Evolutionary conservation across 2,113 vertebrate species (phyloP).

Genomic region (Macquaria australasica): DNA sequence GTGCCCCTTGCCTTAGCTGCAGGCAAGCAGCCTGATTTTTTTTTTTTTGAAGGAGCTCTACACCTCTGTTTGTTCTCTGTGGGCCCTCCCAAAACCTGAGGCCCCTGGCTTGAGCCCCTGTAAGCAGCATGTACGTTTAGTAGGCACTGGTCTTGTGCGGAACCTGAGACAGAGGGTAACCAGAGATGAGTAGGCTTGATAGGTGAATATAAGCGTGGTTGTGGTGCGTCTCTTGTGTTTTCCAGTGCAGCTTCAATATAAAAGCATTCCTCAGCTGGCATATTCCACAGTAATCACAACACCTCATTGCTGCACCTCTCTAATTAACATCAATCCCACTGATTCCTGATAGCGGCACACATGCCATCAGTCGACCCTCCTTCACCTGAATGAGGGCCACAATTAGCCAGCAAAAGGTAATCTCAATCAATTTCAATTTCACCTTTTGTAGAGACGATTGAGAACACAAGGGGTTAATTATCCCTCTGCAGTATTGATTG

Average conservation of each 20-base stretch:
- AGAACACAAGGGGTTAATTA: constrained; percentile 74
- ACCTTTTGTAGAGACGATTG: constrained; percentile 46
- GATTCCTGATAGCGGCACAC: constrained; percentile 30
- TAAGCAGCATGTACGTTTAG: background rate
- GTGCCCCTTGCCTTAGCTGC: background rate
- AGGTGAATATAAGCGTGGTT: background rate
- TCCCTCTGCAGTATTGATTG: constrained; percentile 63
- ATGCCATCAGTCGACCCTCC: constrained; percentile 28
- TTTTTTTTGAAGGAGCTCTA: background rate
- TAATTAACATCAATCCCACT: background rate
- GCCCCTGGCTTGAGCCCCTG: background rate
- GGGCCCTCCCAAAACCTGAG: background rate
- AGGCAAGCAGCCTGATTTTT: background rate
- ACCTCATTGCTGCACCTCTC: background rate
- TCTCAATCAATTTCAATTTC: constrained; percentile 75
- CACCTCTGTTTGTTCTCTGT: background rate
- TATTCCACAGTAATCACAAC: background rate
- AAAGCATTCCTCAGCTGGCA: background rate
- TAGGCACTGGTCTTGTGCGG: background rate
- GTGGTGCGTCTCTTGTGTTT: background rate
- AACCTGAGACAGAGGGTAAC: background rate
- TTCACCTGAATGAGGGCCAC: constrained; percentile 41
- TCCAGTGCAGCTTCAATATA: background rate
- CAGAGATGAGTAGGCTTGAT: background rate
- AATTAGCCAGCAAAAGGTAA: constrained; percentile 70